phyloP scores from a whole-genome alignment of 2,113 vertebrate genomes.

The Lampris incognitus region DNA sequence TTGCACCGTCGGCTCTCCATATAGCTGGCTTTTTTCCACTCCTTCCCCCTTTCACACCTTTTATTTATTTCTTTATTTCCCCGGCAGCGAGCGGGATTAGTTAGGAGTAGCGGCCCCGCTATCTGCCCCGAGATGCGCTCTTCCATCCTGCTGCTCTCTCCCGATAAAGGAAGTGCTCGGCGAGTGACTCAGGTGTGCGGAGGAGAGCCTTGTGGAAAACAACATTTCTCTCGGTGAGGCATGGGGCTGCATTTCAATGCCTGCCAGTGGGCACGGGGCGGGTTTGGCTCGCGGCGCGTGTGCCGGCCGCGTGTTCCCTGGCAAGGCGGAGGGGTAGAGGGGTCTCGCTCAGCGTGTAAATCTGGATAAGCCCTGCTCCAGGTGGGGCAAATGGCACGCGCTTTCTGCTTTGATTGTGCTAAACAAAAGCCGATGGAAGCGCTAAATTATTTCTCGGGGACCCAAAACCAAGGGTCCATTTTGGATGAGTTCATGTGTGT shows the following conservation, averaged over 20 bases:
- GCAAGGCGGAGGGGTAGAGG: conserved; percentile 1
- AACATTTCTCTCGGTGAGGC: conserved; percentile 71
- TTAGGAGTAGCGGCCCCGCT: conserved; percentile 65
- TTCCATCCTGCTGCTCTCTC: conserved; percentile 77
- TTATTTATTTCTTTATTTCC: conserved; percentile 77
- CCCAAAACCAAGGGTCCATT: too few relatives aligned
- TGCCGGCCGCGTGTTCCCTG: conserved; percentile 30
- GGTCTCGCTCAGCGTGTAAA: conserved; percentile 12
- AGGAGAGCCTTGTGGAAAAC: conserved; percentile 68
- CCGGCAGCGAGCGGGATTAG: conserved; percentile 72
- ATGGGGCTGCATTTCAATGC: conserved; percentile 71
- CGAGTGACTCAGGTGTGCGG: conserved; percentile 73
- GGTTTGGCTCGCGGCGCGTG: conserved; percentile 36
- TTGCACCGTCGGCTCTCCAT: conserved; percentile 62
- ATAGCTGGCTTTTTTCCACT: conserved; percentile 60
- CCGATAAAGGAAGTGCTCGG: conserved; percentile 78
- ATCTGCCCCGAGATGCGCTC: conserved; percentile 76
- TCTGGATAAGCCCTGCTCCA: neutral
- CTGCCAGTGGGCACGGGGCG: conserved; percentile 50
- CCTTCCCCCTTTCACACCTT: conserved; percentile 54
- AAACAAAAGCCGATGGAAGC: neutral
- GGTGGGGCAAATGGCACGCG: conserved; percentile 2
- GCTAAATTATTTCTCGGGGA: neutral
- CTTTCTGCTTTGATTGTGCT: neutral
- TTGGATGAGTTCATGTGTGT: neutral